Base-by-base conservation (phyloP, 2,797 vertebrate genomes). In the Coccyzus lansbergi region DNA sequence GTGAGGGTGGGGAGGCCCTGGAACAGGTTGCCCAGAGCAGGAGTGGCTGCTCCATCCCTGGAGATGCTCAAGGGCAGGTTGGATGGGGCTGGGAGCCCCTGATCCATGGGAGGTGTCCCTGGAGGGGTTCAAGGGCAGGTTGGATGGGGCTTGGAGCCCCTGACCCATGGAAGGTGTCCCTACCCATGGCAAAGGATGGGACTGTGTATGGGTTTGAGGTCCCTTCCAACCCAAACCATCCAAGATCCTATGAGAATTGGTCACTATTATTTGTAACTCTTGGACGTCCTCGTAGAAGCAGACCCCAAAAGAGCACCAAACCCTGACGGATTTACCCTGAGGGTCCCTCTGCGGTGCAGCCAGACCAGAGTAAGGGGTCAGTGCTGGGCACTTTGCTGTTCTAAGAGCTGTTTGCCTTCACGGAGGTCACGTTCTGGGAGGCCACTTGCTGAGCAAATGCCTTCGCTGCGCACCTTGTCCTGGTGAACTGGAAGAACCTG, bases 401-500 rank as follows among this genome's bases (percentile, higher is more conserved):
- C 8, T 22, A 5, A 15, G 19, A 5, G 21, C 1, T 36, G 40
- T 91, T 89, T 91, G 70, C 10, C 7, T 33, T 77, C 16, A 4
- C 22, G 44, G 38, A 83, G 79, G 69, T 77, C 81, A 63, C 82
- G 42, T 34, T 12, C 72, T 56, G 79, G 49, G 72, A 89, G 77
- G 79, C 46, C 77, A 40, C 59, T 55, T 6, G 64, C 62, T 69
- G 49, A 86, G 53, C 63, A 34, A 81, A 76, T 34, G 70, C 76
- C 59, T 92, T 68, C 12, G 21, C 91, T 36, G 69, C 70, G 91
- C 71, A 40, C 42, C 1, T 94, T 87, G 72, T 72, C 64, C 56
- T 34, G 0, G 2, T 33, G 68, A 91, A 77, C 79, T 83, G 91
- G 94, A 92, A 93, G 88, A 95, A 95, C 91, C 70, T 80, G 95